Conservation (phyloP, 1,140 invertebrate genomes). For the Belonocnema kinseyi region DNA sequence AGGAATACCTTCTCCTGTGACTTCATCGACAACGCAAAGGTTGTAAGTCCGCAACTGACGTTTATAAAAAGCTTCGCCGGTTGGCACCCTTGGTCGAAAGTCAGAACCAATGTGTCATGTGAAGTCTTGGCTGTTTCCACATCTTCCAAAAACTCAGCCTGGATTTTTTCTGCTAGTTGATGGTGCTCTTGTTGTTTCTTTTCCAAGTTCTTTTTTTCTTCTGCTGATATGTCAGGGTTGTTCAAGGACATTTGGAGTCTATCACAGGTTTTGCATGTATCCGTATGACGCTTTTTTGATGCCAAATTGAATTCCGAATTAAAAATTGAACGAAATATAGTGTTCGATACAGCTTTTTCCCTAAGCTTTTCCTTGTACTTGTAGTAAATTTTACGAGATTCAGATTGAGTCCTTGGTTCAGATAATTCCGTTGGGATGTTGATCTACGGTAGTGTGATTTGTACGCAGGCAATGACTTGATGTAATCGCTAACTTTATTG, state of each 20-base stretch:
- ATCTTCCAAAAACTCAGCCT: slow-evolving; percentile 11
- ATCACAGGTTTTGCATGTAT: slow-evolving; percentile 24
- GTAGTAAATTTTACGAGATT: slow-evolving; percentile 1
- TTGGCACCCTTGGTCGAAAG: slow-evolving; percentile 5
- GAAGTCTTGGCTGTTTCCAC: too few relatives aligned
- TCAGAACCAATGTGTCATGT: too few relatives aligned
- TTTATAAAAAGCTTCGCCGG: slow-evolving; percentile 30
- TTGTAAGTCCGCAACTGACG: slow-evolving; percentile 40
- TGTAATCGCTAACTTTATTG: neutral
- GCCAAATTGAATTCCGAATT: slow-evolving; percentile 32
- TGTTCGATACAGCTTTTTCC: neutral
- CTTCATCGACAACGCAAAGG: slow-evolving; percentile 28
- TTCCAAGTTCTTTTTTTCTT: neutral
- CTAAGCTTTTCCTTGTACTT: neutral
- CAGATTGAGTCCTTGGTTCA: neutral
- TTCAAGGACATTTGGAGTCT: neutral
- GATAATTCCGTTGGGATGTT: slow-evolving; percentile 1
- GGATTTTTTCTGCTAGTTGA: slow-evolving; percentile 1
- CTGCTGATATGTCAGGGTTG: too few relatives aligned
- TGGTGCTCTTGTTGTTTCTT: slow-evolving; percentile 5
- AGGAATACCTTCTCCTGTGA: too few relatives aligned
- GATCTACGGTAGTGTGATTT: slow-evolving; percentile 19
- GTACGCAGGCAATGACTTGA: neutral
- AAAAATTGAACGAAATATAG: too few relatives aligned
- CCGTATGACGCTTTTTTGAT: too few relatives aligned